phyloP scores from a whole-genome alignment of 2,888 invertebrate genomes.

The Catonia carolina region DNA sequence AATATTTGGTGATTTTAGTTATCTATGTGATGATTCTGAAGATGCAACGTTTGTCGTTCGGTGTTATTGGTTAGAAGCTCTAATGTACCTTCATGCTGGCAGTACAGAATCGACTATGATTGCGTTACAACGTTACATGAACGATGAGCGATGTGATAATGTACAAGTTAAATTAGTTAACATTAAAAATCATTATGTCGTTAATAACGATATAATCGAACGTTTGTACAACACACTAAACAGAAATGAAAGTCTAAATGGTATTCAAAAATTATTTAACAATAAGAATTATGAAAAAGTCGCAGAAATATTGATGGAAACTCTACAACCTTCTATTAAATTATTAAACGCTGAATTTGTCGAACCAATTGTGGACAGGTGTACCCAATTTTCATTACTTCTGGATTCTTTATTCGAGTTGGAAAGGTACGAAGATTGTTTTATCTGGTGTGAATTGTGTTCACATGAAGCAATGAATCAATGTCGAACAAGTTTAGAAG shows the following conservation, averaged over 20 bases:
- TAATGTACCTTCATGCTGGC: slow-evolving; percentile 33
- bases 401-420: slow-evolving; percentile 61
- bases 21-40: slow-evolving; percentile 15
- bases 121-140: slow-evolving; percentile 20
- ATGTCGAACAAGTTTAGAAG: slow-evolving; percentile 42
- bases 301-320: neutral
- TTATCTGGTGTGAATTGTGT: slow-evolving; percentile 70
- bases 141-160: slow-evolving; percentile 1
- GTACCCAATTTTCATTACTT: slow-evolving; percentile 49
- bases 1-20: neutral
- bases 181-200: slow-evolving; percentile 13
- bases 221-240: slow-evolving; percentile 11
- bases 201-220: slow-evolving; percentile 14
- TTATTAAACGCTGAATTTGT: neutral
- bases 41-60: slow-evolving; percentile 30
- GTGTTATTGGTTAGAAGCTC: slow-evolving; percentile 32
- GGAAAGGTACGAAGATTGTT: slow-evolving; percentile 54
- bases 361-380: slow-evolving; percentile 19
- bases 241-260: neutral
- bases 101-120: slow-evolving; percentile 28
- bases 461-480: slow-evolving; percentile 65
- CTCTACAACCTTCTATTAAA: neutral
- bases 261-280: neutral
- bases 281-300: neutral
- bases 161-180: slow-evolving; percentile 14